Evolutionary conservation across 1,140 invertebrate species (phyloP).

Genomic region (Anoplophora glabripennis): DNA sequence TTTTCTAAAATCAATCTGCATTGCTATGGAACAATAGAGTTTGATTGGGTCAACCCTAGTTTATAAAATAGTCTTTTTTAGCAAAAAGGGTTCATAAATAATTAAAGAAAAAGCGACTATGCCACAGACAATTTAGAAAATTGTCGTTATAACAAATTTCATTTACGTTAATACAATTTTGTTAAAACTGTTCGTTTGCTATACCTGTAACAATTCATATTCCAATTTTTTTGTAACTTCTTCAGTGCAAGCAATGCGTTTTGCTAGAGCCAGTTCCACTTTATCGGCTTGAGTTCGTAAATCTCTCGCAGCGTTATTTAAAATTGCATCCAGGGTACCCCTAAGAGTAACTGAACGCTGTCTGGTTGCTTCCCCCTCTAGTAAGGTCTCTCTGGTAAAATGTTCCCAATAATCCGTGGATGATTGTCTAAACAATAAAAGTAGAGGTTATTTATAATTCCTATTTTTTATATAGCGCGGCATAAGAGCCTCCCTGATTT

Average conservation of each 20-base stretch:
- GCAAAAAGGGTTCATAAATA: too few species aligned
- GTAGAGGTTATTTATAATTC: not conserved
- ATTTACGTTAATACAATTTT: too few species aligned
- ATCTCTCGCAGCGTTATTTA: slow-evolving; percentile 64
- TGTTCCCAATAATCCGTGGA: slow-evolving; percentile 69
- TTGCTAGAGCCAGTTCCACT: slow-evolving; percentile 64
- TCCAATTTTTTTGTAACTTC: slow-evolving; percentile 64
- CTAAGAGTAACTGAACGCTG: slow-evolving; percentile 62
- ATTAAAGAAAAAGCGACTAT: too few species aligned
- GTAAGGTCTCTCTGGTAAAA: slow-evolving; percentile 64
- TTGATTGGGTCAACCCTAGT: too few species aligned
- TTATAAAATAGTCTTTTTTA: too few species aligned
- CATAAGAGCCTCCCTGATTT: too few species aligned
- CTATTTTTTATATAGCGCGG: too few species aligned
- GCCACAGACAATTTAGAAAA: too few species aligned
- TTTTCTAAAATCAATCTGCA: too few species aligned
- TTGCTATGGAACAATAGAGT: too few species aligned
- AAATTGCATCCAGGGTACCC: slow-evolving; percentile 60
- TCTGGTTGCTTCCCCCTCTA: slow-evolving; percentile 60
- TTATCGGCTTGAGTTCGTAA: slow-evolving; percentile 69
- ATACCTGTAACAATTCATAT: slow-evolving; percentile 60
- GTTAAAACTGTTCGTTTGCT: too few species aligned
- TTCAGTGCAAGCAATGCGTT: slow-evolving; percentile 65
- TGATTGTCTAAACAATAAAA: slow-evolving; percentile 50
- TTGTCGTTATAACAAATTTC: too few species aligned